Percentiles rank a stretch among this genome's conserved stretches.
These are phyloP conservation scores for Agrochola circellaris DNA, from an alignment of 2,888 invertebrate genomes.

Conservation along the genomic window DNA sequence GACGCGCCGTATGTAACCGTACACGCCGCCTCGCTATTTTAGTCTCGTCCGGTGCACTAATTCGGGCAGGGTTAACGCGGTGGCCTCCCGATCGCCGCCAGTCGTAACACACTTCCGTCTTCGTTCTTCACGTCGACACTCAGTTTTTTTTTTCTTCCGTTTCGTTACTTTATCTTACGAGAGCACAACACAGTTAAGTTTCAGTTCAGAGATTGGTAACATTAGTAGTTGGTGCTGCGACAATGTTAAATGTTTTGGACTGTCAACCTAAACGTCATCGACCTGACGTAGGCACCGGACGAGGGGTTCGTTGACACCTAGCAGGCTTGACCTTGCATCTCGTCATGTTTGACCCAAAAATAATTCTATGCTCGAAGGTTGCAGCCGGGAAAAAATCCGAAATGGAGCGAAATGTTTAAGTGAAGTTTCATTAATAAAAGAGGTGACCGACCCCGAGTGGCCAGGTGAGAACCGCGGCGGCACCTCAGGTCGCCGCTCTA, in stretches of 20 bases:
- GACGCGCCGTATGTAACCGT: constrained; percentile 89
- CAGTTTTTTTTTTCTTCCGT: constrained; percentile 69
- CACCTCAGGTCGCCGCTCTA: constrained; percentile 90
- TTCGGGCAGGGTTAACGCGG: constrained; percentile 90
- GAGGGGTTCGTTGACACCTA: constrained; percentile 89
- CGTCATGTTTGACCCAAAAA: constrained; percentile 84
- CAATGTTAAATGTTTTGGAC: constrained; percentile 71
- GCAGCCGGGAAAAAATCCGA: constrained; percentile 60
- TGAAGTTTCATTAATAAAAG: constrained; percentile 74
- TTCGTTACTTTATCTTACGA: constrained; percentile 59
- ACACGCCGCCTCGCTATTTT: constrained; percentile 90
- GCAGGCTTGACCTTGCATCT: constrained; percentile 87
- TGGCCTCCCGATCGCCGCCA: constrained; percentile 85
- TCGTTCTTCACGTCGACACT: constrained; percentile 83
- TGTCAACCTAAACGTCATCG: constrained; percentile 87
- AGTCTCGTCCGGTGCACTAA: constrained; percentile 90
- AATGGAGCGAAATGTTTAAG: constrained; percentile 61
- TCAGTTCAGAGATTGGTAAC: constrained; percentile 49
- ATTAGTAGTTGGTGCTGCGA: constrained; percentile 36
- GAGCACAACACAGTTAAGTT: constrained; percentile 69
- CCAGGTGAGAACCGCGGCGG: constrained; percentile 87
- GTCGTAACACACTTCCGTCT: constrained; percentile 87
- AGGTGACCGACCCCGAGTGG: constrained; percentile 82
- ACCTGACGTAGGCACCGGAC: constrained; percentile 87
- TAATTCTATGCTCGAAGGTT: constrained; percentile 67